A percentile compares a stretch with the other conserved stretches of the same genome.
These are phyloP conservation scores for Montipora cactus DNA, from an alignment of 64 coral and sea anemone genomes.

Conservation along the genomic window DNA sequence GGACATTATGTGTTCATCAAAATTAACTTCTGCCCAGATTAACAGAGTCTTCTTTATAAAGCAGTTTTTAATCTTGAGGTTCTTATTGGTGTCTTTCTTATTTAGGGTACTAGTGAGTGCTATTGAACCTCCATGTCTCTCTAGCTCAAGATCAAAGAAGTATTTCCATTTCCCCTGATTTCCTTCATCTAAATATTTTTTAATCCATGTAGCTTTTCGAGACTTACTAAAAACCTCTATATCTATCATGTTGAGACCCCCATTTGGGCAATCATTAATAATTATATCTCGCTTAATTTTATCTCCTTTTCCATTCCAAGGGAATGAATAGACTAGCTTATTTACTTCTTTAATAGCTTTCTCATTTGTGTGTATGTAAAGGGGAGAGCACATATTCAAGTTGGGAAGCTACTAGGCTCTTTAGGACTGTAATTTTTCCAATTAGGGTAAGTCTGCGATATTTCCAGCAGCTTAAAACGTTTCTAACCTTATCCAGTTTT, in stretches of 20 bases:
- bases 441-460: too few relatives aligned
- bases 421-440: too few relatives aligned
- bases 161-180: conserved; percentile 65
- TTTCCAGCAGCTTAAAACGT: too few relatives aligned
- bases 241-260: conserved; percentile 44
- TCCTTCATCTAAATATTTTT: conserved; percentile 28
- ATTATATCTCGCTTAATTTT: too few relatives aligned
- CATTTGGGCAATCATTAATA: not conserved
- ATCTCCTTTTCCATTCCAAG: not conserved
- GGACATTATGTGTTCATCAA: conserved; percentile 46
- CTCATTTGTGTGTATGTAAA: too few relatives aligned
- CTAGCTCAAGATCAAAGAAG: conserved; percentile 66
- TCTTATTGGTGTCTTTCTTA: conserved; percentile 39
- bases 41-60: not conserved
- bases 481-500: too few relatives aligned
- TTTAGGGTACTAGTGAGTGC: conserved; percentile 37
- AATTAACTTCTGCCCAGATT: conserved; percentile 49
- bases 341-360: too few relatives aligned
- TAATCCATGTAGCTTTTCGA: conserved; percentile 15
- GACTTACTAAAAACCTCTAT: conserved; percentile 40
- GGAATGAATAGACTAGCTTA: too few relatives aligned
- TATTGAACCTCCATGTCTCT: conserved; percentile 36
- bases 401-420: too few relatives aligned
- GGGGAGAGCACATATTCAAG: too few relatives aligned
- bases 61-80: not conserved